Evolutionary conservation across 2,888 invertebrate species (phyloP).

Genomic region (Drosophila seclusa): DNA sequence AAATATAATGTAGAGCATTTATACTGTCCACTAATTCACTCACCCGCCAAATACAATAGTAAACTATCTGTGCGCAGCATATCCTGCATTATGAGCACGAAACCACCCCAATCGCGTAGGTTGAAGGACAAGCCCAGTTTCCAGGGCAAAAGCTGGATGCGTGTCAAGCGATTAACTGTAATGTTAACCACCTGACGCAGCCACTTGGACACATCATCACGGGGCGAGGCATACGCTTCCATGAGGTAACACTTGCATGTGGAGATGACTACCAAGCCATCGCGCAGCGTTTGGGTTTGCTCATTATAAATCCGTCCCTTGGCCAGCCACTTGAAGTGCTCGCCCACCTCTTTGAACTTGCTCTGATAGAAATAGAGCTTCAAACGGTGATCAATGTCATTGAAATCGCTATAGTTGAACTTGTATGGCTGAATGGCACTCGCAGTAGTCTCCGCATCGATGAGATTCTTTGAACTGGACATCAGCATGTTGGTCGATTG

Average conservation of each 20-base stretch:
- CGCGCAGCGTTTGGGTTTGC: constrained; percentile 81
- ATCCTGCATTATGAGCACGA: constrained; percentile 85
- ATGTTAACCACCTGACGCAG: constrained; percentile 85
- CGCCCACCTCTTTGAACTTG: constrained; percentile 86
- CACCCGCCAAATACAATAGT: constrained; percentile 85
- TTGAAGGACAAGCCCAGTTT: constrained; percentile 86
- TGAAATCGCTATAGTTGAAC: constrained; percentile 86
- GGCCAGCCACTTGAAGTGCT: constrained; percentile 86
- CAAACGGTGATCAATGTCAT: constrained; percentile 87
- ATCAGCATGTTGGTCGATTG: constrained; percentile 85
- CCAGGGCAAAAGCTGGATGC: constrained; percentile 86
- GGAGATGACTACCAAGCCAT: constrained; percentile 86
- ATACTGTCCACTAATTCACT: constrained; percentile 24
- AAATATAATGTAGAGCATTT: not conserved
- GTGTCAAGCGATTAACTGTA: constrained; percentile 85
- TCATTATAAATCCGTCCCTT: constrained; percentile 85
- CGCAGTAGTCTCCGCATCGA: constrained; percentile 67
- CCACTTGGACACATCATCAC: constrained; percentile 86
- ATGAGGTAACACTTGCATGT: constrained; percentile 86
- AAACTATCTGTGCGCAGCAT: constrained; percentile 86
- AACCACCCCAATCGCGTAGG: constrained; percentile 84
- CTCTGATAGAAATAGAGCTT: constrained; percentile 86
- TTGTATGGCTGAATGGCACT: constrained; percentile 82
- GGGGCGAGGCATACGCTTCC: constrained; percentile 85
- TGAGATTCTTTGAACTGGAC: constrained; percentile 82